These are phyloP conservation scores for Melopsittacus undulatus DNA, from an alignment of 2,797 vertebrate species.

Conservation along the genomic window DNA sequence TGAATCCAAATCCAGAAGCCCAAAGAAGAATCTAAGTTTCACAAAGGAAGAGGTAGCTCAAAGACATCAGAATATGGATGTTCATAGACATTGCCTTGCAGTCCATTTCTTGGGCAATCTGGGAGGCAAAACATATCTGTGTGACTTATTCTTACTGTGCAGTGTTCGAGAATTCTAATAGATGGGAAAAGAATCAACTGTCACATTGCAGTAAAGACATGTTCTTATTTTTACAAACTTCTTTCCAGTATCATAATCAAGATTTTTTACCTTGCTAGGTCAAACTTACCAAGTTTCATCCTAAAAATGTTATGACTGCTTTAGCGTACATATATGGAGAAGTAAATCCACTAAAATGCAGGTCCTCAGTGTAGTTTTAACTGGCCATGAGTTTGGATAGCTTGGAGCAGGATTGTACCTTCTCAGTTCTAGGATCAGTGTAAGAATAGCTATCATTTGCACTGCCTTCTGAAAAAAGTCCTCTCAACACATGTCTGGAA, in stretches of 20 bases:
- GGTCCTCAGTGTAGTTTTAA: neutral
- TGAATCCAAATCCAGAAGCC: neutral
- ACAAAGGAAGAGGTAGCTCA: neutral
- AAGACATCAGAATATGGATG: neutral
- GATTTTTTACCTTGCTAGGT: neutral
- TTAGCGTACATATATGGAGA: neutral
- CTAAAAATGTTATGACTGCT: neutral
- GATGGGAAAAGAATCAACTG: neutral
- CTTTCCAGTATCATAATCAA: rapidly evolving
- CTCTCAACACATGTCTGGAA: neutral
- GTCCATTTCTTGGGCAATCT: neutral
- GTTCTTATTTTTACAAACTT: neutral
- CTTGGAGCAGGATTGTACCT: neutral
- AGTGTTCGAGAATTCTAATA: neutral
- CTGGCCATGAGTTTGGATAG: neutral
- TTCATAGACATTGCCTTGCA: neutral
- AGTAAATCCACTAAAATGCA: neutral
- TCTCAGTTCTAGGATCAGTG: neutral
- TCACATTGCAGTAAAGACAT: neutral
- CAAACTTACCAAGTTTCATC: neutral
- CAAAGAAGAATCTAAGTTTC: neutral
- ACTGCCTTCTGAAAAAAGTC: neutral
- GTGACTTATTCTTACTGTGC: neutral
- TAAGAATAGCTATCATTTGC: neutral
- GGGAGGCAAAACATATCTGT: neutral